Evolutionary conservation across 2,113 vertebrate species (phyloP).

Genomic region (Colinus virginianus): DNA sequence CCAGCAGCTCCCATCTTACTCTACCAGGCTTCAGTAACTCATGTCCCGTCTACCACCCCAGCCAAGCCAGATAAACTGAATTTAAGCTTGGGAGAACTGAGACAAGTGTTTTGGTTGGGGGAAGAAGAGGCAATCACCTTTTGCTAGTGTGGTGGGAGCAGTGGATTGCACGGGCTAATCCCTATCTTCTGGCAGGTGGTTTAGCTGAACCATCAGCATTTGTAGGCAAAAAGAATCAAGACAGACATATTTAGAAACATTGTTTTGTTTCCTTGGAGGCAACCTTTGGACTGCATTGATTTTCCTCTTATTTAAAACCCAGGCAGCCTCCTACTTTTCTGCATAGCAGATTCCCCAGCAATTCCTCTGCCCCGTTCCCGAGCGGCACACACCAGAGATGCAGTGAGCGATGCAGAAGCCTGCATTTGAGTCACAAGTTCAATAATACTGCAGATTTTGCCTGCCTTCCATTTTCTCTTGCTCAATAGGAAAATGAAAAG

Average conservation of each 20-base stretch:
- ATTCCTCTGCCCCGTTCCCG: background rate
- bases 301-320: conserved; percentile 60
- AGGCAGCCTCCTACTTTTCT: conserved; percentile 42
- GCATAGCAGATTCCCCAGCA: background rate
- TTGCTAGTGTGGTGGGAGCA: background rate
- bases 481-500: background rate
- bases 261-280: conserved; percentile 67
- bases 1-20: background rate
- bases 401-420: background rate
- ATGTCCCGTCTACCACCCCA: background rate
- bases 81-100: background rate
- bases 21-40: background rate
- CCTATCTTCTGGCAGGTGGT: background rate
- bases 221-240: conserved; percentile 19
- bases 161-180: background rate
- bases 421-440: background rate
- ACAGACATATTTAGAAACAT: conserved; percentile 43
- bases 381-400: background rate
- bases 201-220: background rate
- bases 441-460: background rate
- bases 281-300: conserved; percentile 70
- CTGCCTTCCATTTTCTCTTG: background rate
- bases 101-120: background rate
- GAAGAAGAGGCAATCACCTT: background rate
- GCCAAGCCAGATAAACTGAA: background rate